Base-by-base conservation (phyloP, 1,140 invertebrate species). In the Holcopasites calliopsidis region DNA sequence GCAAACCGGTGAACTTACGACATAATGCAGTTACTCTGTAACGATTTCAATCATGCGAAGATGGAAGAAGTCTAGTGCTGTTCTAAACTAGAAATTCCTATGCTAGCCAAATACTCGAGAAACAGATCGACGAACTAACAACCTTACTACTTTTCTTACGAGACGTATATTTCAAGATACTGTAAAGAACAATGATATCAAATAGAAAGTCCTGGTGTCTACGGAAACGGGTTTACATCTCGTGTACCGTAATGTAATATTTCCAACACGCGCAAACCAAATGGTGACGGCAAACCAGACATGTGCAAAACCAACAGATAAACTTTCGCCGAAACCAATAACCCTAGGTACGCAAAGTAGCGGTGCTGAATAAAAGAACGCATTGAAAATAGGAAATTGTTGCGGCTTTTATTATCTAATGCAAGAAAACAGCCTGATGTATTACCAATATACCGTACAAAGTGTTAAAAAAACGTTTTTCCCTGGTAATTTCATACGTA, bases 251-350 rank as follows among this genome's bases (percentile, higher is more conserved):
- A 76, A 16, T 62, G 10, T 10, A 38, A 38, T 38, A 23, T 23
- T 87, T 80, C 77, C 84, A 85, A n/a, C 85, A 87, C 84, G 84
- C 84, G 76, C 82, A 88, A 88, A 87, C 77, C 69, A 86, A 86
- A 82, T 80, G 26, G 71, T 78, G 62, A 73, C 55, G 66, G 68
- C 42, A 75, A 75, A 77, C 68, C 81, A 72, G 55, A 76, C 26
- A 62, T 80, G 82, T 77, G 55, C 74, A 77, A 84, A 72, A 83
- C 42, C 21, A 70, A 77, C 58, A 81, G 47, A 76, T 47, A 68
- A 68, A 76, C 50, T n/a, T 60, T 31, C 8, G 31, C 52, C 40
- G 60, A 65, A 70, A 44, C 10, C 38, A 50, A 65, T 35, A 66
- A 44, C 21, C 71, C 49, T 74, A 74, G 10, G 21, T 23, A 62